phyloP scores from a whole-genome alignment of 2,113 vertebrate genomes.

The Calyptomena viridis region DNA sequence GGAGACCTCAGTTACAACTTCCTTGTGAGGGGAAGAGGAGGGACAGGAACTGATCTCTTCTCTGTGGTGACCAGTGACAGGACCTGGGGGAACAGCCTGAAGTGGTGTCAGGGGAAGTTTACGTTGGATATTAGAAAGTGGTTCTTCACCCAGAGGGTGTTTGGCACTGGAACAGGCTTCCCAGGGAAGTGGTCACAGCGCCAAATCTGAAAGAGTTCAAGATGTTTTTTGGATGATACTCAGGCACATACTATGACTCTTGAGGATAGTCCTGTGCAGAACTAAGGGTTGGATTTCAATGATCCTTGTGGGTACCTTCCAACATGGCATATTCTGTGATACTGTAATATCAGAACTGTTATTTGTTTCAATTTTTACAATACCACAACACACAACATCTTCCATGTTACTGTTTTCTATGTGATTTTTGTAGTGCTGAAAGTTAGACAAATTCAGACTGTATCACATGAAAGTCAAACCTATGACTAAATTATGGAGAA shows the following conservation, averaged over 20 bases:
- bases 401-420: not conserved
- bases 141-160: too few species aligned
- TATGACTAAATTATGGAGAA: not conserved
- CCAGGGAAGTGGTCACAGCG: too few species aligned
- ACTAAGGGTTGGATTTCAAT: not conserved
- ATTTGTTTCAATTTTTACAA: not conserved
- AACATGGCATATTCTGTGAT: not conserved
- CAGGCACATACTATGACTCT: not conserved
- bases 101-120: too few species aligned
- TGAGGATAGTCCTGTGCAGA: not conserved
- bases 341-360: not conserved
- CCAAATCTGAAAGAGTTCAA: too few species aligned
- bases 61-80: too few species aligned
- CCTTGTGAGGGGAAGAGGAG: too few species aligned
- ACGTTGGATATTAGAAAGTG: too few species aligned
- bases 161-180: too few species aligned
- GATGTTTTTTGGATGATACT: too few species aligned
- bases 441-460: not conserved
- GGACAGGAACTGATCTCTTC: too few species aligned
- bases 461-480: not conserved
- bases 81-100: too few species aligned
- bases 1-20: too few species aligned
- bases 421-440: not conserved
- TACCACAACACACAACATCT: not conserved
- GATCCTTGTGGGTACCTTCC: not conserved